Base-by-base conservation (phyloP, 2,797 vertebrate species). In the Galaxias olidus region DNA sequence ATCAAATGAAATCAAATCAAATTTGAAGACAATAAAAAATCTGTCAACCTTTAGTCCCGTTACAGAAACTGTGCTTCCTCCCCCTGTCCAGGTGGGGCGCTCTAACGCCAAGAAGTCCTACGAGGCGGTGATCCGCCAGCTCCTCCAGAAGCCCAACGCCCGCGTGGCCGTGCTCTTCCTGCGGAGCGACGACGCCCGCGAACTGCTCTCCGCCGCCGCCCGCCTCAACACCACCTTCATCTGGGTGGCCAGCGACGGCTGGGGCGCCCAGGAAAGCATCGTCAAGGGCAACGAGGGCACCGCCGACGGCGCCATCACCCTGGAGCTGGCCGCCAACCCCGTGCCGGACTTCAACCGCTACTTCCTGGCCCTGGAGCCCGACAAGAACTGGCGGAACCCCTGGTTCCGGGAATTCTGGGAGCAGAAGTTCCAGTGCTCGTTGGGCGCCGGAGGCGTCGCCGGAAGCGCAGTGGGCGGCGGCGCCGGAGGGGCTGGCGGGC, bases 391-490 rank as follows among this genome's bases (percentile, higher is more conserved):
- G 10, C 92, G 96, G 1, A 98, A 99, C 78, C 97, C 98, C 17
- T 99, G 98, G 98, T 99, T 94, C 89, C 94, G 89, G 84, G 98
- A 98, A 75, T 99, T 98, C 85, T 99, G 98, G 98, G 96, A 99
- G 77, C 98, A 99, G 85, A 96, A 96, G 58, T 99, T 98, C 79
- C 96, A 98, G 78, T 98, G 97, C 67, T 93, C 91, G 44, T 89
- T 98, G 14, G 90, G 91, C 66, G 90, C 89, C 52, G 83, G 88
- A 10, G 76, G 58, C 8, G 15, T 51, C 0, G 48, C 56, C 10
- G 40, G 71, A 49, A n/a, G 63, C 50, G 62, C 50, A 72, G 9
- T 70, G 55, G 82, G 74, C 45, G 75, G 88, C n/a, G n/a, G n/a
- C 66, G 90, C 89, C 52, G 83, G 88, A 10, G 76, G 58, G 55